Evolutionary conservation across 2,113 vertebrate species (phyloP).

Genomic region (Ramphastos sulfuratus): DNA sequence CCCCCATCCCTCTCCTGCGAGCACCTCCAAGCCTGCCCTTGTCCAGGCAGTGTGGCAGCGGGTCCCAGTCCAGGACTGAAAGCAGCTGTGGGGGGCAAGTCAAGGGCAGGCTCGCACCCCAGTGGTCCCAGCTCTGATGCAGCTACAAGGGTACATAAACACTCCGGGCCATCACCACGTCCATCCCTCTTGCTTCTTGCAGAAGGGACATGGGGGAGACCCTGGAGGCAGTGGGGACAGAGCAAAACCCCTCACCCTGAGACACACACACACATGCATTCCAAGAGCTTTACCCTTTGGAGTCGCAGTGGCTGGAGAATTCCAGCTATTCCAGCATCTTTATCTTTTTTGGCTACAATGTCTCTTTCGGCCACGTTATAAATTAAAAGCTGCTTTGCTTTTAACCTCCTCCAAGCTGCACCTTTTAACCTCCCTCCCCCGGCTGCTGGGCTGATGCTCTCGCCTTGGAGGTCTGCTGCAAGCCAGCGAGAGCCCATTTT

Average conservation of each 20-base stretch:
- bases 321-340: constrained; percentile 67
- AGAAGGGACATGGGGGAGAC: neutral
- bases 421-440: constrained; percentile 41
- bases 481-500: neutral
- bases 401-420: constrained; percentile 52
- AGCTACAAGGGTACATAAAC: fast-evolving
- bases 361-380: constrained; percentile 58
- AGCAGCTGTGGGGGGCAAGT: neutral
- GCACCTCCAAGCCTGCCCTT: neutral
- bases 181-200: neutral
- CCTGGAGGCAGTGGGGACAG: neutral
- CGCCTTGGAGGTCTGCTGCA: constrained; percentile 30
- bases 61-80: fast-evolving
- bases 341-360: constrained; percentile 57
- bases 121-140: fast-evolving
- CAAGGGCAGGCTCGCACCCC: neutral
- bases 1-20: neutral
- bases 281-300: constrained; percentile 53
- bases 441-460: constrained; percentile 13
- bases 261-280: neutral
- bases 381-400: constrained; percentile 60
- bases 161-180: fast-evolving
- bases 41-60: neutral
- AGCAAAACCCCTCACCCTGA: neutral
- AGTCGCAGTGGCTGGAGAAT: constrained; percentile 62